Evolutionary conservation across 2,113 vertebrate genomes (phyloP).

Genomic region (Lamprologus lemairii): DNA sequence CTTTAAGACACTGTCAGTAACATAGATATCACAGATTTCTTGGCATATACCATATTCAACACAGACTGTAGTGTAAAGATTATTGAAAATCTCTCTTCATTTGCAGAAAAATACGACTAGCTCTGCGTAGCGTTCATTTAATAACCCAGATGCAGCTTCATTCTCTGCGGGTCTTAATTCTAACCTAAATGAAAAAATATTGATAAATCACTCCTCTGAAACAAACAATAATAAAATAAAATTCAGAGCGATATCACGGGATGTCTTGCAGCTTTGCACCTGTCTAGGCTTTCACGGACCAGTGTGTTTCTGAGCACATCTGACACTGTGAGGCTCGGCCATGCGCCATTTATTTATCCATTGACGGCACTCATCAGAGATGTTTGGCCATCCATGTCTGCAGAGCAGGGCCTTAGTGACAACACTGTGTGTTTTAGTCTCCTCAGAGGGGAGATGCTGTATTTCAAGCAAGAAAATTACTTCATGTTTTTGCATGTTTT

Average conservation of each 20-base stretch:
- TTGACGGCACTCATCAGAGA: conserved; percentile 18
- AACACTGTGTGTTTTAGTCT: not conserved
- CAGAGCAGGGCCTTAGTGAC: not conserved
- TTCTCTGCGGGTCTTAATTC: not conserved
- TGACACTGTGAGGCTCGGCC: conserved; percentile 19
- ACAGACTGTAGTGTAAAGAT: not conserved
- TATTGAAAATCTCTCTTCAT: not conserved
- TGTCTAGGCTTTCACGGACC: conserved; percentile 8
- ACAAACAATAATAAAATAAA: not conserved
- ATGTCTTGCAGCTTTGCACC: conserved; percentile 23
- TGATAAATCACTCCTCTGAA: not conserved
- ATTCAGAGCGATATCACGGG: not conserved
- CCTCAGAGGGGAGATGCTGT: not conserved
- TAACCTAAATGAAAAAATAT: not conserved
- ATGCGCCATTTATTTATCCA: conserved; percentile 44
- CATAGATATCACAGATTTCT: not conserved
- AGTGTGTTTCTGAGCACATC: conserved; percentile 26
- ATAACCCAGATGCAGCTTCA: not conserved
- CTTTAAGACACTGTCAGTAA: not conserved
- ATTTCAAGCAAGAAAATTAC: not conserved
- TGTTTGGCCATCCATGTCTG: conserved; percentile 22
- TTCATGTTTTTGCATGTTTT: not conserved
- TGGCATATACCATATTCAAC: not conserved
- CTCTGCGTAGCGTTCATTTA: not conserved
- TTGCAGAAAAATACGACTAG: not conserved